Evolutionary conservation across 2,888 invertebrate genomes (phyloP), one percentile per base, ranked within the genome.

Genomic region (Clepsis dumicolana): DNA sequence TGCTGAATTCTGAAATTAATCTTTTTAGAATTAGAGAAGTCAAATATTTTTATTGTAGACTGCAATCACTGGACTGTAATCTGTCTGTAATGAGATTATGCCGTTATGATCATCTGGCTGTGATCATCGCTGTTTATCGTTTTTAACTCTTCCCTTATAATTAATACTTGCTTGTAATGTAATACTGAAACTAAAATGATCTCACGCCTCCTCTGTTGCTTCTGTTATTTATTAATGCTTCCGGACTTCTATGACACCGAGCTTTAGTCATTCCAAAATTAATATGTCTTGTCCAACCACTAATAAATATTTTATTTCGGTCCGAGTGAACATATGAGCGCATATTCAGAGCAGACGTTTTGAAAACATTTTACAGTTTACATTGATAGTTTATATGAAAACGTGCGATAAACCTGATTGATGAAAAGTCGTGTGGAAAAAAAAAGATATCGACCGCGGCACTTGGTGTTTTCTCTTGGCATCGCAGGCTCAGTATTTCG

Each of bases 351-450:
- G 7, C 44, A 44, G n/a, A 18, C 54, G 32, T 18, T 32, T 12
- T 12, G 54, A 32, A 54, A 32, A 21, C 12, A 21, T 54, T 54
- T 54, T 21, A 32, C 29, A 54, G 32, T 32, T 16, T 14, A 54
- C 32, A n/a, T n/a, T n/a, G n/a, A n/a, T 18, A 54, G 29, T 32
- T 32, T 54, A 54, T 29, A 29, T n/a, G 54, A 32, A 54, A 54
- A 27, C 29, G 32, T 54, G 29, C 32, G 12, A 54, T 32, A 24
- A 50, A 50, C 10, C 24, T 50, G 50, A 50, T 50, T 50, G 24
- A 21, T 50, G 50, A 32, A 54, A 32, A 54, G 12, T 54, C 14
- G 12, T 32, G 21, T 21, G 21, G 32, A 32, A 32, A 54, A 32
- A 18, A 14, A 18, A 10, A 7, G 2, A 38, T 54, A 32, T 54